A percentile compares a stretch with the other conserved stretches of the same genome.
Evolutionary conservation across 2,888 invertebrate genomes (phyloP).

Genomic region (Linnaemya tessellans): DNA sequence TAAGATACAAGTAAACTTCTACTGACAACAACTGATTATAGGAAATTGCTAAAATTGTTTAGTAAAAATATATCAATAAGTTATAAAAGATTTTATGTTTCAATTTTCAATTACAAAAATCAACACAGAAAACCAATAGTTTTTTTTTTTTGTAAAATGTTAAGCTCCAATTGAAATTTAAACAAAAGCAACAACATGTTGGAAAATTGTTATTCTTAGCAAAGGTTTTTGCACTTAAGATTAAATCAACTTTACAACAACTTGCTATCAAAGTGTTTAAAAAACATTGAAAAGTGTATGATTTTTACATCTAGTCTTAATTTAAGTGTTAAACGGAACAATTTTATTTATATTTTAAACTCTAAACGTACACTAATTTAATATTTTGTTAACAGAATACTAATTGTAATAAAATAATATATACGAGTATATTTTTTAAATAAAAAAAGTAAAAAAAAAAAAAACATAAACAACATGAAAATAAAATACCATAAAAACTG

Average conservation of each 20-base stretch:
- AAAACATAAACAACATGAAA: too few species aligned
- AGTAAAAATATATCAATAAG: slow-evolving; percentile 20
- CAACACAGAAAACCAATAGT: neutral
- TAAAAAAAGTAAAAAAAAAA: slow-evolving; percentile 11
- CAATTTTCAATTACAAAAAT: neutral
- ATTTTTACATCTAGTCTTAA: slow-evolving; percentile 11
- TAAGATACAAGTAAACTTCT: neutral
- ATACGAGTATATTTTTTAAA: slow-evolving; percentile 51
- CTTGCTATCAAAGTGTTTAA: neutral
- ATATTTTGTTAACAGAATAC: slow-evolving; percentile 49
- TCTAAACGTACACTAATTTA: slow-evolving; percentile 17
- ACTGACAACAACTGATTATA: neutral
- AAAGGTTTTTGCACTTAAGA: neutral
- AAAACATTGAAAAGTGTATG: neutral
- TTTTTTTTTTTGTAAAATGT: neutral
- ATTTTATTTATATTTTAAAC: slow-evolving; percentile 17
- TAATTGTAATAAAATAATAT: slow-evolving; percentile 51
- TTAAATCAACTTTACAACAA: neutral
- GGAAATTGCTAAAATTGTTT: slow-evolving; percentile 3
- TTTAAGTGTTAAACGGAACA: slow-evolving; percentile 31
- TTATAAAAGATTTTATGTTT: neutral
- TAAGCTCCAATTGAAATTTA: slow-evolving; percentile 7
- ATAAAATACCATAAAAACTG: slow-evolving; percentile 35
- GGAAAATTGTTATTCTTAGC: slow-evolving; percentile 17
- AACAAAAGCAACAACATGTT: neutral